phyloP scores from a whole-genome alignment of 2,797 vertebrate genomes.

The Ibycter americanus region DNA sequence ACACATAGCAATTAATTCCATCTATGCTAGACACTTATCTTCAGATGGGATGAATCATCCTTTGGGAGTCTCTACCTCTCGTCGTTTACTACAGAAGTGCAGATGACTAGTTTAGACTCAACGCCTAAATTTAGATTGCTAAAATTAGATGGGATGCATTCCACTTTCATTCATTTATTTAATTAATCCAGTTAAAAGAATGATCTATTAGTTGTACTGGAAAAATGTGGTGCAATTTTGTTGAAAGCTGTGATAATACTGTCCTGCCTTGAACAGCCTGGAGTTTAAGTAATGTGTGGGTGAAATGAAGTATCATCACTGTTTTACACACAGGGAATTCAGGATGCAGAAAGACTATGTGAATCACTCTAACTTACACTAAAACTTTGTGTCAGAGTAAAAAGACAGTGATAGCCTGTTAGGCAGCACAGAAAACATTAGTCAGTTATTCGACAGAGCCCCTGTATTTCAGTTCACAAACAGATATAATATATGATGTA shows the following conservation, averaged over 20 bases:
- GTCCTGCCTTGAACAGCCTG: constrained; percentile 26
- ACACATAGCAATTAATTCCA: background rate
- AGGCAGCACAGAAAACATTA: background rate
- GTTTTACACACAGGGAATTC: background rate
- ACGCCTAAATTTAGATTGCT: background rate
- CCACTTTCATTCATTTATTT: background rate
- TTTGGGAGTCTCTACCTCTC: background rate
- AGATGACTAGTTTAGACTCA: background rate
- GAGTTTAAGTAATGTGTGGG: constrained; percentile 1
- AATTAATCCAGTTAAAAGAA: constrained; percentile 23
- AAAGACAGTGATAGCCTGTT: background rate
- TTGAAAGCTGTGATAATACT: constrained; percentile 13
- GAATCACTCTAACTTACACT: constrained; percentile 7
- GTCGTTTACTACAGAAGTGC: background rate
- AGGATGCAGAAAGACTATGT: background rate
- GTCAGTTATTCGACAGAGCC: background rate
- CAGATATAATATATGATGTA: background rate
- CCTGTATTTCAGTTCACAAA: background rate
- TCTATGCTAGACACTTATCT: background rate
- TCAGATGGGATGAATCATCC: background rate
- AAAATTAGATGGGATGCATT: constrained; percentile 9
- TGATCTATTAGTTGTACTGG: background rate
- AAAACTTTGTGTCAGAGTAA: background rate
- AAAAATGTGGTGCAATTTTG: background rate
- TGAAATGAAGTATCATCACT: constrained; percentile 16